These are phyloP conservation scores for Drosophila sechellia DNA, from an alignment of 1,140 invertebrate species.

Conservation along the genomic window DNA sequence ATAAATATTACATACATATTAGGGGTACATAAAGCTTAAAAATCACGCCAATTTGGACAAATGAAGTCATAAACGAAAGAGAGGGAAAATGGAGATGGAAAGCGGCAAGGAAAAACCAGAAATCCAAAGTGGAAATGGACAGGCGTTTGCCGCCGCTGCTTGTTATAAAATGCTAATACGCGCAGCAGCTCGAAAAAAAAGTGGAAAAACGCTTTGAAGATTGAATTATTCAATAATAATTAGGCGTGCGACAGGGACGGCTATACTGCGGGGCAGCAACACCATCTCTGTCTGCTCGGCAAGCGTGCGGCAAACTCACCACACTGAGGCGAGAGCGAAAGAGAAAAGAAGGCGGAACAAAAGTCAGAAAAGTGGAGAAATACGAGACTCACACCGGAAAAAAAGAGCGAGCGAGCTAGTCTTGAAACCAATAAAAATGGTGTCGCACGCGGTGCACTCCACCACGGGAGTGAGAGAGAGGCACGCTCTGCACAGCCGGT, in stretches of 20 bases:
- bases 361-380: conserved; percentile 51
- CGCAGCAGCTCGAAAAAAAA: conserved; percentile 61
- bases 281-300: conserved; percentile 12
- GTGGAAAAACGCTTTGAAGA: conserved; percentile 75
- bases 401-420: conserved; percentile 48
- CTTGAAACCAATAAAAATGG: conserved; percentile 76
- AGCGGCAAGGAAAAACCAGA: conserved; percentile 20
- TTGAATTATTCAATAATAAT: conserved; percentile 84
- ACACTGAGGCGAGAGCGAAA: conserved; percentile 65
- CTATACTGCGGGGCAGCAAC: background rate
- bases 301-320: conserved; percentile 56
- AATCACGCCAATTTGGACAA: conserved; percentile 59
- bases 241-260: conserved; percentile 66
- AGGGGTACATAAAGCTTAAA: conserved; percentile 19
- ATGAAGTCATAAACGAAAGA: conserved; percentile 74
- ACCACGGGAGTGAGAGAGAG: conserved; percentile 37
- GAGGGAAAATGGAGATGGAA: background rate
- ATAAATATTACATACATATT: background rate
- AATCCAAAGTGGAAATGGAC: conserved; percentile 67
- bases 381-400: conserved; percentile 5
- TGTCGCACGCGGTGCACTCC: conserved; percentile 39
- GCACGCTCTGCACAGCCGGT: conserved; percentile 39
- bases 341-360: conserved; percentile 76
- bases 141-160: conserved; percentile 64
- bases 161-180: conserved; percentile 83